Conservation (phyloP, 1,140 invertebrate genomes). For the fruit fly (Drosophila melanogaster) region Release_6_plus_ISO1_MT NT_033779.5:11770001-11770500, state of each 20-base stretch:
- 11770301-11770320: conserved; percentile 64
- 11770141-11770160: no score
- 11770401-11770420: conserved; percentile 42
- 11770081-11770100: no score
- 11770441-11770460: conserved; percentile 43
- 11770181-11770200: no score
- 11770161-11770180: no score
- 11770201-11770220: no score
- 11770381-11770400: conserved; percentile 59
- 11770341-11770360: conserved; percentile 5
- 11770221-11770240: neutral
- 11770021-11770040: no score
- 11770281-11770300: conserved; percentile 26
- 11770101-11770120: no score
- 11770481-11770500: conserved; percentile 19
- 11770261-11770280: conserved; percentile 1
- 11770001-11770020: no score
- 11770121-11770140: no score
- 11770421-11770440: conserved; percentile 53
- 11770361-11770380: conserved; percentile 28
- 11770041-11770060: no score
- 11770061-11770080: no score
- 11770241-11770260: neutral
- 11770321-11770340: conserved; percentile 10
- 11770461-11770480: conserved; percentile 43